Base-by-base conservation (phyloP, 1,140 invertebrate genomes). In the Octopus bimaculoides region DNA sequence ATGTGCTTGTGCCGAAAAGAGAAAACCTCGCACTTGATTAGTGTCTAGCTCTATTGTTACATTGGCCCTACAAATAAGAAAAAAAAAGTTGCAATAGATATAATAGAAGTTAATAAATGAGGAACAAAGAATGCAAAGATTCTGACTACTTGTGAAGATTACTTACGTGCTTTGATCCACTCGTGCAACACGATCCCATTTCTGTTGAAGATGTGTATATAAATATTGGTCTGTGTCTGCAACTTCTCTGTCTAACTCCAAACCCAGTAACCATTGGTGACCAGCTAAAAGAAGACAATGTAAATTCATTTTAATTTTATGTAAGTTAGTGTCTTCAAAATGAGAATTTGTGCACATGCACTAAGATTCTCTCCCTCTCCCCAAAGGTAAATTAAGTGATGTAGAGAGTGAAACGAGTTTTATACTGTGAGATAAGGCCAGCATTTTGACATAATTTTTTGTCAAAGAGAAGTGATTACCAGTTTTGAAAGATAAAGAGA, bases 31-130 rank as follows among this genome's bases (percentile, higher is more conserved):
- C 76, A 95, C 93, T 91, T 95, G 93, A 69, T 92, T 94, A 2
- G 95, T 96, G 85, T 96, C 94, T 80, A 96, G 85, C 82, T 93
- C 92, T 85, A 96, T 92, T 3, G 94, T 94, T 55, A 95, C 91
- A 87, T 95, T 95, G 77, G 93, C 92, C 88, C 88, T 91, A 83
- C 61, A 87, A 86, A 74, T 80, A 69, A 84, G 75, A 78, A 78
- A 80, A 41, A 4, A 80, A 78, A 5, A 78, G 8, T 20, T 56
- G 4, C 52, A 78, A 6, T 5, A 4, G 7, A 20, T 6, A 71
- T 71, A 71, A 20, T n/a, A 14, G 17, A 61, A 61, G 9, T 9
- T 61, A 17, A 61, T 61, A 17, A 61, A 17, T 12, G 56, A 61
- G 56, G 17, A 17, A 61, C 9, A 17, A 14, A 71, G 14, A 71